Evolutionary conservation across 2,888 invertebrate genomes (phyloP).

Genomic region (Aproaerema taeniolella): DNA sequence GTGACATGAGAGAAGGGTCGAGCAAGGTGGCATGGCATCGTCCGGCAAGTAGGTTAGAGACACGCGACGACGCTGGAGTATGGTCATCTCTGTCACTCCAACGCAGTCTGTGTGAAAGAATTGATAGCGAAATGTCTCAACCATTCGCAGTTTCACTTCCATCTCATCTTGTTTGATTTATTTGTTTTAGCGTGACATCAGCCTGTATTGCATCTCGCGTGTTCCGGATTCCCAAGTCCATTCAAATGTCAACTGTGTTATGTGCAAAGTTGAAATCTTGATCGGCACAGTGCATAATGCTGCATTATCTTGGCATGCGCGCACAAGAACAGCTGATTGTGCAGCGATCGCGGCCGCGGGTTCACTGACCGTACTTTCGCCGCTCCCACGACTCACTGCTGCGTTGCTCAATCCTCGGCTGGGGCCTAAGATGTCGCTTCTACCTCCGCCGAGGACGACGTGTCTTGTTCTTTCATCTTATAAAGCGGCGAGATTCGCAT

Average conservation of each 20-base stretch:
- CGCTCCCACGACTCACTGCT: slow-evolving; percentile 58
- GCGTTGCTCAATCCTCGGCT: slow-evolving; percentile 54
- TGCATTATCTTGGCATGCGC: slow-evolving; percentile 31
- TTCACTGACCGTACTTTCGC: slow-evolving; percentile 72
- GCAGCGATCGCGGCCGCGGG: slow-evolving; percentile 50
- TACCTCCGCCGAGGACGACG: slow-evolving; percentile 17
- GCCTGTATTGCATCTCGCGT: slow-evolving; percentile 8
- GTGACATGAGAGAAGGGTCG: slow-evolving; percentile 49
- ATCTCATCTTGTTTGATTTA: slow-evolving; percentile 31
- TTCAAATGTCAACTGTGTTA: slow-evolving; percentile 11
- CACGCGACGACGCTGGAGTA: slow-evolving; percentile 30
- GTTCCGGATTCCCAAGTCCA: slow-evolving; percentile 15
- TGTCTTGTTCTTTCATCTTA: slow-evolving; percentile 5
- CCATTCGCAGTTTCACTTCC: slow-evolving; percentile 37
- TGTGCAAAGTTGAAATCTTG: slow-evolving; percentile 10
- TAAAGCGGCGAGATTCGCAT: neutral
- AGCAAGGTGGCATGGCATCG: slow-evolving; percentile 40
- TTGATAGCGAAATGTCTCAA: slow-evolving; percentile 31
- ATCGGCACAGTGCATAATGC: slow-evolving; percentile 31
- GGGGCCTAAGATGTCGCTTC: slow-evolving; percentile 44
- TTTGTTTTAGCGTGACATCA: slow-evolving; percentile 21
- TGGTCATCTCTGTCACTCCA: slow-evolving; percentile 36
- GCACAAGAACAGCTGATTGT: slow-evolving; percentile 70
- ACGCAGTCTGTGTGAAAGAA: slow-evolving; percentile 26
- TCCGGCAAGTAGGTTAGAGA: slow-evolving; percentile 52